Evolutionary conservation across 2,113 vertebrate genomes (phyloP), one percentile per base, ranked within the genome.

Genomic region (Aix galericulata): DNA sequence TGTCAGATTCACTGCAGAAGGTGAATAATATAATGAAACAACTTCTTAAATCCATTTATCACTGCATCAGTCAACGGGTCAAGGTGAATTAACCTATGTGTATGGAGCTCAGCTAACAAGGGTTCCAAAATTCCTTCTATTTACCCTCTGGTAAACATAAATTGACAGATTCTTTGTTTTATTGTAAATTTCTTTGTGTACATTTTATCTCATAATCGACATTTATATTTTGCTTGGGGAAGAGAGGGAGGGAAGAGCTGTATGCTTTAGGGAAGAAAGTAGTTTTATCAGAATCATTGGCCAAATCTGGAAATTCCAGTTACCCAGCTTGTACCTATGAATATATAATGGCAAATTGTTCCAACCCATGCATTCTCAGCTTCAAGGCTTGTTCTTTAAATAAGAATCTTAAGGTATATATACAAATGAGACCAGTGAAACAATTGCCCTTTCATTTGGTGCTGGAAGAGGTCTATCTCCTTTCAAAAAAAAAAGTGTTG

Each of bases 291-390:
- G 42, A 91, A 63, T 18, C 59, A 60, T 78, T 89, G 68, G 81
- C 31, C 36, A 94, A 67, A 92, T 94, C 64, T 81, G 56, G 90
- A 94, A 92, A 95, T 89, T 83, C n/a, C 60, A 71, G 8, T 64
- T 91, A 58, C 52, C 85, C 67, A 40, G 40, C 44, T 93, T 64
- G 32, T 53, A 73, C 36, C n/a, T 74, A 9, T 53, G 63, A 86
- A 94, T 83, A 40, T n/a, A 77, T 17, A 58, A 34, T n/a, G 76
- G 79, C 85, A 85, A 80, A 87, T 22, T 76, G 78, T 75, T 78
- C 81, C 56, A 50, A 40, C 27, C 67, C 5, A 44, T 38, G 36
- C 46, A 17, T 66, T 74, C 58, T 89, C 90, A 87, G 58, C 59
- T 76, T 66, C 50, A 88, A 79, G 29, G 46, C 44, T 71, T 58